Evolutionary conservation across 2,113 vertebrate genomes (phyloP).

Genomic region (Pampusana beccarii): DNA sequence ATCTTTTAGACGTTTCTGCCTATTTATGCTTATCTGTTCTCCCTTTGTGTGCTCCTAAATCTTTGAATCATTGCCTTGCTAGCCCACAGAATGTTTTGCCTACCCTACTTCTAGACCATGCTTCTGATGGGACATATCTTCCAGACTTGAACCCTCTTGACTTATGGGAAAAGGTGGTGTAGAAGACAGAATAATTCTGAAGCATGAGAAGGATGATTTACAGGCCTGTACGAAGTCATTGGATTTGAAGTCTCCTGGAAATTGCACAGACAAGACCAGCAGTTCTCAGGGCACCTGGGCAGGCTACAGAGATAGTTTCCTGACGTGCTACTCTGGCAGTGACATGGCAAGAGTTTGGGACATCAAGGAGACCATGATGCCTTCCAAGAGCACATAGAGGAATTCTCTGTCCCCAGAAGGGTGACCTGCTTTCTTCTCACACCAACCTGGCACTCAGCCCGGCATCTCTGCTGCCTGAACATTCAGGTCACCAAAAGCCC

Average conservation of each 20-base stretch:
- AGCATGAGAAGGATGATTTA: background rate
- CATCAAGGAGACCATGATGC: background rate
- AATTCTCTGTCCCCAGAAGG: background rate
- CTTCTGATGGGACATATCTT: background rate
- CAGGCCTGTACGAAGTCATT: background rate
- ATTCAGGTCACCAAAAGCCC: background rate
- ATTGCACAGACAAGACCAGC: background rate
- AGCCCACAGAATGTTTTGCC: background rate
- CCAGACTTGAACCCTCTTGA: background rate
- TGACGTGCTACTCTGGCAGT: background rate
- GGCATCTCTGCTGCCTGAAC: background rate
- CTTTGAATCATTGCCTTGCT: background rate
- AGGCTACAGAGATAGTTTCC: background rate
- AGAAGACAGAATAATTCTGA: background rate
- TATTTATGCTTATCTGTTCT: background rate
- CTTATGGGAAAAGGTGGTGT: background rate
- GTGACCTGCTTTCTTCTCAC: background rate
- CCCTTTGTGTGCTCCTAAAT: background rate
- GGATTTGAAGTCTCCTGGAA: background rate
- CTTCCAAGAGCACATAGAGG: background rate
- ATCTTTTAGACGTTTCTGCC: background rate
- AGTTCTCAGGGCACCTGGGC: background rate
- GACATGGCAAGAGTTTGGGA: background rate
- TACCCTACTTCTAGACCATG: background rate
- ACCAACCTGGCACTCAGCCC: background rate